These are phyloP conservation scores for Drosophila atripex DNA, from an alignment of 2,888 invertebrate species.

Conservation along the genomic window DNA sequence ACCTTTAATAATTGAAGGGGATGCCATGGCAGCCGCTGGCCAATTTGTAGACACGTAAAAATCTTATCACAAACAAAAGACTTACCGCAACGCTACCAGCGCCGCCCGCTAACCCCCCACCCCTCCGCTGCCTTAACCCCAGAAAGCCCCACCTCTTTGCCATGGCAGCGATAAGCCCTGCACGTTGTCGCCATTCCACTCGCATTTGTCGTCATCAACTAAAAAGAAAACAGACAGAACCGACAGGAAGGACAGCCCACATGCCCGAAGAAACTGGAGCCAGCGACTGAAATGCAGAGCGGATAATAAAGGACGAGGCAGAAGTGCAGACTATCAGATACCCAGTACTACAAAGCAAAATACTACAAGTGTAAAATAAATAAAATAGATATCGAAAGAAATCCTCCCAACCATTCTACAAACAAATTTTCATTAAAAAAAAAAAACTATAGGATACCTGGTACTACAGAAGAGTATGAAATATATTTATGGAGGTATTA, in stretches of 20 bases:
- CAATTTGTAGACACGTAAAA: constrained; percentile 71
- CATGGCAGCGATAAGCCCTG: constrained; percentile 65
- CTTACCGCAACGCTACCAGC: constrained; percentile 28
- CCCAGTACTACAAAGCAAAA: background rate
- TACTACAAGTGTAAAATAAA: no score
- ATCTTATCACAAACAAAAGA: constrained; percentile 64
- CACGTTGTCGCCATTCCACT: constrained; percentile 68
- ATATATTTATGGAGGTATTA: no score
- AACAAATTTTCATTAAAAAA: no score
- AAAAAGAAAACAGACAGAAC: constrained; percentile 1
- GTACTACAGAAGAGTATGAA: no score
- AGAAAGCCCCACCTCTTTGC: background rate
- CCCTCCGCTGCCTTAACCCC: background rate
- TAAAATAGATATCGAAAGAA: no score
- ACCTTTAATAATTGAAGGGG: constrained; percentile 17
- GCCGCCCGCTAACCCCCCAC: background rate
- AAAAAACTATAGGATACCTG: no score
- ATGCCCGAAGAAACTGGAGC: constrained; percentile 4
- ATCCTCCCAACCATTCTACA: no score
- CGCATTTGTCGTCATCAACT: constrained; percentile 75
- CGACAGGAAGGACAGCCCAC: no score
- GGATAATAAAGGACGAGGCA: no score
- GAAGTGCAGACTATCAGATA: background rate
- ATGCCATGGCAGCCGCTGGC: constrained; percentile 48
- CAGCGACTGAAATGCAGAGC: constrained; percentile 4